phyloP scores from a whole-genome alignment of 1,140 invertebrate species.

The Eupeodes corollae region DNA sequence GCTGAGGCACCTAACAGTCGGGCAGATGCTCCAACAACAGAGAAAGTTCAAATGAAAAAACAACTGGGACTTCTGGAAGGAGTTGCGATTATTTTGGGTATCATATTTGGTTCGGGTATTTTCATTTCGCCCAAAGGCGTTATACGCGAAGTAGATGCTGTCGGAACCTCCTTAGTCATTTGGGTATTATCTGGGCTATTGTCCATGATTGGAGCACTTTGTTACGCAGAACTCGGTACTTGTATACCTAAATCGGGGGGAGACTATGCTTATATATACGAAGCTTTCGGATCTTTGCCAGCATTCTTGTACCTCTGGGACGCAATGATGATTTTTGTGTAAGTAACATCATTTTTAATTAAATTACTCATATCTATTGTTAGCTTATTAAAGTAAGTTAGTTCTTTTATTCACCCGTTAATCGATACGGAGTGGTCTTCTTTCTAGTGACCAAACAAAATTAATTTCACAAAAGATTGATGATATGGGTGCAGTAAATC shows the following conservation, averaged over 20 bases:
- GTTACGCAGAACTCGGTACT: slow-evolving; percentile 89
- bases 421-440: no score
- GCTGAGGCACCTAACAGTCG: slow-evolving; percentile 19
- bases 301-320: slow-evolving; percentile 93
- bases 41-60: slow-evolving; percentile 61
- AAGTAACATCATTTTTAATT: slow-evolving; percentile 31
- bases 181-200: slow-evolving; percentile 80
- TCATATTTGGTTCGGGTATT: slow-evolving; percentile 86
- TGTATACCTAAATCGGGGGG: slow-evolving; percentile 75
- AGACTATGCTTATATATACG: slow-evolving; percentile 85
- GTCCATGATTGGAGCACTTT: slow-evolving; percentile 81
- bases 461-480: no score
- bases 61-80: slow-evolving; percentile 74
- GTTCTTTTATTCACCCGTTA: no score
- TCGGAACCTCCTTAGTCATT: slow-evolving; percentile 75
- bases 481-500: no score
- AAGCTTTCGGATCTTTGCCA: slow-evolving; percentile 83
- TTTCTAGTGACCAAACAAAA: no score
- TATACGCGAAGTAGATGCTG: slow-evolving; percentile 72
- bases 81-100: slow-evolving; percentile 75
- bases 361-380: no score
- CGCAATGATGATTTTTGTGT: slow-evolving; percentile 71
- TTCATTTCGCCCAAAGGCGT: slow-evolving; percentile 96
- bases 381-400: no score
- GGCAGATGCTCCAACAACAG: slow-evolving; percentile 6